Base-by-base conservation (phyloP, 1,140 invertebrate genomes). In the Drosophila yakuba region DNA sequence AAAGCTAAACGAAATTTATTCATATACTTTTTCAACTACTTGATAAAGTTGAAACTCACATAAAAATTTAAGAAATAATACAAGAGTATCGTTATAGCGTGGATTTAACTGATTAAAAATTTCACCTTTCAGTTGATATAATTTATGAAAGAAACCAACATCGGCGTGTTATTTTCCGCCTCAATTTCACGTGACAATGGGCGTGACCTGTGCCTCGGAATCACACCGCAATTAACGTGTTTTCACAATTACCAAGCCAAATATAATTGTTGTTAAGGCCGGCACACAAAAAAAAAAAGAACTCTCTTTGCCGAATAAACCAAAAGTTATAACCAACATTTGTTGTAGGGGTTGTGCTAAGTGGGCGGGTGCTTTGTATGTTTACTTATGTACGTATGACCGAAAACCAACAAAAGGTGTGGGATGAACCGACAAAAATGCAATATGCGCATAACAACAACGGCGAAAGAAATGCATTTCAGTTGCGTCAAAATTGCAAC, bases 371-470 rank as follows among this genome's bases (percentile, higher is more conserved):
- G 20, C 5, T 23, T 15, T 59, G 36, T 61, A 55, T 39, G 57
- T 61, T 71, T 51, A 36, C 50, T 28, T 63, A 39, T 75, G 59
- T 63, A 44, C 44, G 35, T 47, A 41, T 50, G 51, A 38, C 38
- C 52, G 39, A 25, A 48, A 6, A 47, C 59, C 79, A 51, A 89
- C 64, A 80, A 79, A 74, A 80, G 54, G 84, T 88, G 84, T 88
- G 84, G 80, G 84, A 89, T 84, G 68, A 80, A 88, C 84, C 76
- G 67, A 83, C 83, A 84, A 89, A 83, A 89, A 89, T 83, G 67
- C 80, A 68, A 89, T 83, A 86, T 86, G 75, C 75, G 63, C 83
- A 88, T 78, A 82, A 52, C 69, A 86, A 50, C 78, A 81, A 50
- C 50, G 74, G 45, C 56, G 2, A 51, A 50, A 61, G 48, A 73